Base-by-base conservation (phyloP, 2,113 vertebrate genomes). In the Oryctolagus cuniculus region DNA sequence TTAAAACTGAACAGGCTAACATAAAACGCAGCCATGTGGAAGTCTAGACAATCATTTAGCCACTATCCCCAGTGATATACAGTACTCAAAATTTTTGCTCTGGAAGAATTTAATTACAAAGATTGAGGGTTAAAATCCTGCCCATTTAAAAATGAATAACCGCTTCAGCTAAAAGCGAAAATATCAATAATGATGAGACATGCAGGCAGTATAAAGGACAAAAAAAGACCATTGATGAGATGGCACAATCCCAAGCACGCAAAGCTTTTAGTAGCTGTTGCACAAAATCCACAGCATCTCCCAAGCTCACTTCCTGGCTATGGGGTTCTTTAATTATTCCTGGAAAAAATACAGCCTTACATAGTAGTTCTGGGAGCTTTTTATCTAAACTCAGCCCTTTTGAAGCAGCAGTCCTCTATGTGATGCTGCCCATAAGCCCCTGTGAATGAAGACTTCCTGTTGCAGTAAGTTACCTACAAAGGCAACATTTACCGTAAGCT, bases 71-170 rank as follows among this genome's bases (percentile, higher is more conserved):
- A 44, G 73, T 61, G 77, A 91, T 29, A 58, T 2, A 89, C 1
- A 64, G 3, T 29, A 87, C n/a, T 84, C 19, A 90, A 10, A 96
- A 89, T 63, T 89, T 91, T 80, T 87, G 21, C 72, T 91, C 75
- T 91, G 61, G n/a, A 95, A 95, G 34, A 96, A 93, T 94, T 96
- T 95, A 94, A 93, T 75, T 91, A 90, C 51, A 89, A 93, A 96
- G 34, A 87, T 17, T 55, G 27, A 89, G 10, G 53, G 24, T 81
- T 89, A 92, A 93, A 87, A 87, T 91, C 24, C 24, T 73, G 12
- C 15, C 44, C 44, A 72, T 64, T 96, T 94, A 95, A 95, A 44
- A 95, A 96, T 49, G 5, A 91, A 73, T 74, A 44, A 92, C 12
- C 78, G 27, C 77, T 89, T 92, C 64, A 87, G n/a, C 25, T 79